Base-by-base conservation (phyloP, 53 echinoderm and acorn worm genomes). In the Temnopleurus reevesii region DNA sequence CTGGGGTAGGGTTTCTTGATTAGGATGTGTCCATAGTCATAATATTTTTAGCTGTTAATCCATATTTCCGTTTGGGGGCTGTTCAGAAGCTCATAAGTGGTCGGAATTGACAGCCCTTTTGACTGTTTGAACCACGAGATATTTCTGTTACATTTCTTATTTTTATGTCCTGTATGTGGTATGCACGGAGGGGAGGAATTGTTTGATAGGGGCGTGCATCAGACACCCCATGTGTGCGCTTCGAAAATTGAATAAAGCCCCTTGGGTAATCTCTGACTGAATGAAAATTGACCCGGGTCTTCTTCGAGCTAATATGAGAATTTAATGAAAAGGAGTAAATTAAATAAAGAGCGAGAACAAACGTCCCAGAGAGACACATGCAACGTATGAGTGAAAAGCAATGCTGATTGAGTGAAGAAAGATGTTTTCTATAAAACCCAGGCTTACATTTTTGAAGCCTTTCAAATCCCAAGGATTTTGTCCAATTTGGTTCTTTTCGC, bases 271-370 rank as follows among this genome's bases (percentile, higher is more conserved):
- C 71, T 21, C 2, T 23, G 23, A 38, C 41, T 71, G 36, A 65
- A 65, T 65, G 65, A 35, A 36, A 38, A 71, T 41, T 71, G 71
- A 71, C 71, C 71, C 27, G 71, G 38, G 71, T 71, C 71, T 71
- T 71, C 71, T 71, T 71, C 36, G 41, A 71, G 41, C 21, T 8
- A 71, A n/a, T 36, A 38, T 21, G 71, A 38, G 71, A 71, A 71
- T 71, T 41, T n/a, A 41, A 18, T n/a, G 8, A 38, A 36, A 71
- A 1, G 5, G 56, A 56, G 25, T 21, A 12, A 56, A 6, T n/a
- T n/a, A 56, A 24, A 21, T 8, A 5, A 24, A 27, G 60, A 60
- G 29, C 8, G 28, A 71, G 1, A 71, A 10, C 1, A 1, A 36
- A 19, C 3, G 34, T 2, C 2, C 36, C n/a, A 38, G n/a, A 71